Conservation (phyloP, 2,113 vertebrate species). For the Tragelaphus imberbis region DNA sequence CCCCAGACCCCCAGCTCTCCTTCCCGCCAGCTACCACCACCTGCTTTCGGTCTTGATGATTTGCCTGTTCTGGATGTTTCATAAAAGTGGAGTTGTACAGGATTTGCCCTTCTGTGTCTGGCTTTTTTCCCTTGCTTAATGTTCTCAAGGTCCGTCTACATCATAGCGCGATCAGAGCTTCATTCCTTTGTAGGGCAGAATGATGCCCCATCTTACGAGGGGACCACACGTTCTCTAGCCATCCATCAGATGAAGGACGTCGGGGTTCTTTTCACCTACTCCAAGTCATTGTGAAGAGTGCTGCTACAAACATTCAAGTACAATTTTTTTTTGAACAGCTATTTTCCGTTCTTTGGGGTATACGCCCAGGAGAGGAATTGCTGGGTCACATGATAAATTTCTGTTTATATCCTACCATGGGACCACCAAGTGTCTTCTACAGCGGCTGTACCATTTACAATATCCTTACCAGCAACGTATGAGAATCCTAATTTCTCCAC, state of each 20-base stretch:
- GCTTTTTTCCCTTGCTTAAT: not conserved
- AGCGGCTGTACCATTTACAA: rapidly evolving
- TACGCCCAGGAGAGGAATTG: not conserved
- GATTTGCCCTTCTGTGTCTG: not conserved
- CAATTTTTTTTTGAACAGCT: not conserved
- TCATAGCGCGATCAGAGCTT: rapidly evolving
- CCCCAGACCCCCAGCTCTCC: rapidly evolving
- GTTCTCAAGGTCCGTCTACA: not conserved
- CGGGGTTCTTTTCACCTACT: not conserved
- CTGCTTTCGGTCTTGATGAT: not conserved
- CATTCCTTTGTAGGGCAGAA: not conserved
- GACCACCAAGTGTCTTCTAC: not conserved
- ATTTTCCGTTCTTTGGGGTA: not conserved
- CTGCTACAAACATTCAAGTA: not conserved
- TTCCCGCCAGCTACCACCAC: not conserved
- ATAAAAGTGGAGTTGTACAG: not conserved
- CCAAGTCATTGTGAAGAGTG: not conserved
- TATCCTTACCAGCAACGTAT: rapidly evolving
- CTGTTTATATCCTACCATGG: no score
- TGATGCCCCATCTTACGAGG: rapidly evolving
- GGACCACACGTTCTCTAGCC: rapidly evolving
- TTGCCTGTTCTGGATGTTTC: not conserved
- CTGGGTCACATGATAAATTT: not conserved
- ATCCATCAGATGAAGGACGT: not conserved
- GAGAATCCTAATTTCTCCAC: not conserved